These are phyloP conservation scores for Adelphocoris suturalis DNA, from an alignment of 2,888 invertebrate genomes.

Conservation along the genomic window DNA sequence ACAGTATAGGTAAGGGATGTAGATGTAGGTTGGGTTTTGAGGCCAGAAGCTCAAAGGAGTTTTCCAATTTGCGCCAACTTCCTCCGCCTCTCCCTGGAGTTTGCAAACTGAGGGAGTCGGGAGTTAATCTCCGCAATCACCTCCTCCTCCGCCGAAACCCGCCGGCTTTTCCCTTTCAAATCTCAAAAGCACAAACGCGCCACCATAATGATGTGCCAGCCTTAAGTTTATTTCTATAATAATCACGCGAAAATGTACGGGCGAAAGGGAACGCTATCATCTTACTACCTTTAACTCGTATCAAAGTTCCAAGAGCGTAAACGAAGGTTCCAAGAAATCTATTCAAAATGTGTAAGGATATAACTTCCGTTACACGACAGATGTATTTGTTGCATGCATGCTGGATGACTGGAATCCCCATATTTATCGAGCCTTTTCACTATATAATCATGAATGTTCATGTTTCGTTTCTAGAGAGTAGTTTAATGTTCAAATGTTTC, in stretches of 20 bases:
- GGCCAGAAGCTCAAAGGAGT: conserved; percentile 63
- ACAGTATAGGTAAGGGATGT: not conserved
- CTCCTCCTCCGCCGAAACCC: not conserved
- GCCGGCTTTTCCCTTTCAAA: conserved; percentile 11
- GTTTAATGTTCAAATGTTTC: no score
- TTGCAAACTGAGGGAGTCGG: conserved; percentile 63
- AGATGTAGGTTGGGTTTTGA: not conserved
- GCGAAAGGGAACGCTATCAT: not conserved
- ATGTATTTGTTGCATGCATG: no score
- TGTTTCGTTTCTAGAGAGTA: no score
- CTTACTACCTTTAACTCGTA: not conserved
- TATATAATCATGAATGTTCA: no score
- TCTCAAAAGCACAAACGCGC: conserved; percentile 23
- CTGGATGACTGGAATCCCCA: no score
- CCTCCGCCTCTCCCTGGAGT: conserved; percentile 51
- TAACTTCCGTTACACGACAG: no score
- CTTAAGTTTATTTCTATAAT: not conserved
- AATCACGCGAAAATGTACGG: not conserved
- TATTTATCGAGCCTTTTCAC: no score
- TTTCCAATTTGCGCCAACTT: conserved; percentile 70
- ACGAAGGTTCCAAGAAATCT: no score
- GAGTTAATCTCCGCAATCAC: conserved; percentile 70
- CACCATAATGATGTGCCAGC: conserved; percentile 29
- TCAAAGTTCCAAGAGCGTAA: no score
- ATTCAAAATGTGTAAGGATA: no score